Base-by-base conservation (phyloP, 2,113 vertebrate species). In the Hippocampus mohnikei region DNA sequence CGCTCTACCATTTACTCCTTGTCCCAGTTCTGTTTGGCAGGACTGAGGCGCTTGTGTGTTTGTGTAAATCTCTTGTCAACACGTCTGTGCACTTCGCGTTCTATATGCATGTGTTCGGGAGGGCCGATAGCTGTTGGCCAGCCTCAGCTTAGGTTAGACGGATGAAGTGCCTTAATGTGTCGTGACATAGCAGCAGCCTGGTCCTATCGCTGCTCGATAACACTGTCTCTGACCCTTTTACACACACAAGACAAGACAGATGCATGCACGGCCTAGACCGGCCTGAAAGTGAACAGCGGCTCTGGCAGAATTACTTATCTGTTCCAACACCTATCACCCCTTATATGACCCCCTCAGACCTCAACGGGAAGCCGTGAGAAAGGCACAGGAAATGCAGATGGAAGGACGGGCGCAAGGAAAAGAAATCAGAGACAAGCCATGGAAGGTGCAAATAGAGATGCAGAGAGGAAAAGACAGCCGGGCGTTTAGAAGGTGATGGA, bases 151-250 rank as follows among this genome's bases (percentile, higher is more conserved):
- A 2, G 78, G 60, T 60, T 72, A 91, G 94, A 93, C 92, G 91
- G 92, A 88, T 85, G 81, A 76, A 83, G 72, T 78, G 81, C 56
- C 78, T 74, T 81, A 82, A 86, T 84, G 86, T 81, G 63, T 85
- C n/a, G 46, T 77, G 86, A 87, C 81, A 81, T 65, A 27, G 63
- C 71, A 70, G 74, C 80, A 77, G 79, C 56, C 74, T 5, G 33
- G 46, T 33, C 33, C 75, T 85, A 84, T 87, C 84, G 75, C 66
- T 27, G 63, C 53, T 21, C 81, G 88, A 88, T 88, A 89, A 84
- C 80, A 33, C 60, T 0, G 58, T 80, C 81, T 80, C 69, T 70
- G 53, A 64, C 70, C 44, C 76, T 81, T 55, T 53, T 53, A 27
- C 41, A 53, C 68, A 70, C 59, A 20, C 53, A n/a, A n/a, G 21